Evolutionary conservation across 2,113 vertebrate species (phyloP).

Genomic region (Odobenus rosmarus): DNA sequence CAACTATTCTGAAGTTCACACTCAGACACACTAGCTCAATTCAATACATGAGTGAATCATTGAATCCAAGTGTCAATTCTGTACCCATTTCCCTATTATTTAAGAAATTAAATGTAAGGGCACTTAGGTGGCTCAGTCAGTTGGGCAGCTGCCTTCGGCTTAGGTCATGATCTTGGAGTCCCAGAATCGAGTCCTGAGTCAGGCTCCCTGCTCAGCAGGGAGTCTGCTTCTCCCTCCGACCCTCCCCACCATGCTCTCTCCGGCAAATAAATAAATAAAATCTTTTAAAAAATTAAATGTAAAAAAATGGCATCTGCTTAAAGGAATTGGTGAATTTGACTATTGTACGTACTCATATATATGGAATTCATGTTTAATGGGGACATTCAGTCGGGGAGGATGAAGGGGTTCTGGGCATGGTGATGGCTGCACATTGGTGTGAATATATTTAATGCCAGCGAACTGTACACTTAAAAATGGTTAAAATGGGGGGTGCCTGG

Average conservation of each 20-base stretch:
- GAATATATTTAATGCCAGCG: neutral
- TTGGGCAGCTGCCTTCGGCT: neutral
- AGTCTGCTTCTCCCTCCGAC: too few species aligned
- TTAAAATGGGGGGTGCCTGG: neutral
- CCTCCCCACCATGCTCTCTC: neutral
- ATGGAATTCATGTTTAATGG: neutral
- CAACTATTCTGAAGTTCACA: neutral
- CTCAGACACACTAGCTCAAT: neutral
- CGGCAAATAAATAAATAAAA: neutral
- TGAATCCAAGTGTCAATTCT: neutral
- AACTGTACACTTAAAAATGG: neutral
- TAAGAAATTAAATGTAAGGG: neutral
- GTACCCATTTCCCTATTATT: neutral
- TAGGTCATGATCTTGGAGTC: neutral
- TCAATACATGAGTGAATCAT: neutral
- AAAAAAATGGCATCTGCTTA: neutral
- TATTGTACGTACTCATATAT: fast-evolving
- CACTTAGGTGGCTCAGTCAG: neutral
- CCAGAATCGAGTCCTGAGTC: too few species aligned
- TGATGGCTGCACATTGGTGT: too few species aligned
- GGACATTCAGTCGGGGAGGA: neutral
- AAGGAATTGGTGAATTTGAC: neutral
- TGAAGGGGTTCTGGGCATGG: neutral
- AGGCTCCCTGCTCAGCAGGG: too few species aligned
- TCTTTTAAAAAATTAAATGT: neutral